Evolutionary conservation across 2,888 invertebrate genomes (phyloP).

Genomic region (Melanostoma scalare): DNA sequence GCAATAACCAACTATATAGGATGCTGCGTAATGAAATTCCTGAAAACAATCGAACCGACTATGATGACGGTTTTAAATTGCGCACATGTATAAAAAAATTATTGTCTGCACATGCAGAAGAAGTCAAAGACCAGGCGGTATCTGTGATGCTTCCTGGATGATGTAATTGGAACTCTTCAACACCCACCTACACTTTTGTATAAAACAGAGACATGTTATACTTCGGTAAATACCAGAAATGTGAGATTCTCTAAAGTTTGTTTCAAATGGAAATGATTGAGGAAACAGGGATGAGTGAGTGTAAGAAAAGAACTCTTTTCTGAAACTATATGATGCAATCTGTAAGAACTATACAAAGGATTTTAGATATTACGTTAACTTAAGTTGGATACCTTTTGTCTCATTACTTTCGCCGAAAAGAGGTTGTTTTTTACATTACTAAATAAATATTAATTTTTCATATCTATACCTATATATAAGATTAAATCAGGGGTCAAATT

Average conservation of each 20-base stretch:
- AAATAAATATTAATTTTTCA: no score
- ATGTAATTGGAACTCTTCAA: conserved; percentile 25
- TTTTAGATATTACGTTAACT: no score
- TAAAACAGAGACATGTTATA: conserved; percentile 18
- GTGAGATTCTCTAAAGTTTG: neutral
- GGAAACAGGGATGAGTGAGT: neutral
- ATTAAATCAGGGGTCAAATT: no score
- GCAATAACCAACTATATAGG: conserved; percentile 1
- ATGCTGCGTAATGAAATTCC: conserved; percentile 65
- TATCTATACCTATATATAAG: no score
- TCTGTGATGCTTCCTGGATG: conserved; percentile 24
- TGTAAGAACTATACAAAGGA: no score
- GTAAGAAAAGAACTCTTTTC: no score
- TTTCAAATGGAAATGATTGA: conserved; percentile 28
- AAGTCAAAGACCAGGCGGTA: conserved; percentile 36
- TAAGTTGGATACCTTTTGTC: no score
- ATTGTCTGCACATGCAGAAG: conserved; percentile 15
- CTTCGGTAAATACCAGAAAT: conserved; percentile 5
- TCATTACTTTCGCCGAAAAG: no score
- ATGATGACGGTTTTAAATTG: conserved; percentile 55
- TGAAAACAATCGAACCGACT: conserved; percentile 63
- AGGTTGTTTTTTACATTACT: no score
- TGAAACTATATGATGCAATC: no score
- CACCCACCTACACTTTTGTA: conserved; percentile 35
- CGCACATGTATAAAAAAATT: conserved; percentile 19